These are phyloP conservation scores for Bubo blakistoni DNA, from an alignment of 2,113 vertebrate species.

Conservation along the genomic window DNA sequence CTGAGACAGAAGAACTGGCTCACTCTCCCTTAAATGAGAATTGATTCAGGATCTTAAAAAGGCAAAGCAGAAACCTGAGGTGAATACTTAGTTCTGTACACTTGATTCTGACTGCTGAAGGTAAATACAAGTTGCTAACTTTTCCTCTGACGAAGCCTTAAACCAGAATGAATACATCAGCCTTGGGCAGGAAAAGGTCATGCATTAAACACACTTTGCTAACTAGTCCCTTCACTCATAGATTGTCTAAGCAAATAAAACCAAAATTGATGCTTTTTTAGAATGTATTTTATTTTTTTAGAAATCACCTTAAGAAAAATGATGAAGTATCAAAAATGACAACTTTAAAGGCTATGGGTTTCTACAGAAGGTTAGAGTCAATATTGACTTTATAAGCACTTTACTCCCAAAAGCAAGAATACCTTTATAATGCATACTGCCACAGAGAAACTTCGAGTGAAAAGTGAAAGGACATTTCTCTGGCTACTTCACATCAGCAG, in stretches of 20 bases:
- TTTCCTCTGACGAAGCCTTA: background rate
- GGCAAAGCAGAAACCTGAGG: background rate
- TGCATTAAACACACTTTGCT: background rate
- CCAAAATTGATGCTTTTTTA: background rate
- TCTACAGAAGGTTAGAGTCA: background rate
- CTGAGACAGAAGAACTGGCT: background rate
- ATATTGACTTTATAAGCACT: background rate
- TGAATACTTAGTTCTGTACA: background rate
- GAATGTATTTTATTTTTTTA: background rate
- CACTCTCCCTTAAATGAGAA: background rate
- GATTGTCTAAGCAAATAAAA: background rate
- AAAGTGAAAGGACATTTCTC: background rate
- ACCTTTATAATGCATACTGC: background rate
- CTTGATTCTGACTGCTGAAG: background rate
- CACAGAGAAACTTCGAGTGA: background rate
- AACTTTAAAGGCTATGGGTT: background rate
- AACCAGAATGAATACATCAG: background rate
- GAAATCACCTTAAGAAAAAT: background rate
- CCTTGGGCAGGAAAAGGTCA: background rate
- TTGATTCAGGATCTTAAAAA: background rate
- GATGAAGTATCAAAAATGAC: background rate
- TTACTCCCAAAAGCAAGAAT: background rate
- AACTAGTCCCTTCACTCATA: background rate
- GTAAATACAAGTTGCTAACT: background rate
- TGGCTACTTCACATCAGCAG: background rate